A percentile compares a stretch with the other conserved stretches of the same genome.
These are phyloP conservation scores for Poliocrania exsul DNA, from an alignment of 2,797 vertebrate species.

Conservation along the genomic window DNA sequence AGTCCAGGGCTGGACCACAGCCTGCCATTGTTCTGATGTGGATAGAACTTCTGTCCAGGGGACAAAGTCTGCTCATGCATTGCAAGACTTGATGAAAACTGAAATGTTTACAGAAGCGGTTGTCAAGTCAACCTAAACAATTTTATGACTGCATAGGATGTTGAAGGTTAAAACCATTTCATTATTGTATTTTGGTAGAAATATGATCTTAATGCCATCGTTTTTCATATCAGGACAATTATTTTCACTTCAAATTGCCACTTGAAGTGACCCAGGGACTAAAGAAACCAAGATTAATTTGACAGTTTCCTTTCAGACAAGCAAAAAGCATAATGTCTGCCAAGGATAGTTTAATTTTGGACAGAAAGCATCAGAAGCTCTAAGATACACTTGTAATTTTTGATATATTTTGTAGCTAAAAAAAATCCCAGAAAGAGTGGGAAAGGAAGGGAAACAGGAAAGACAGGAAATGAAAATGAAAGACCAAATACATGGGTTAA, in stretches of 20 bases:
- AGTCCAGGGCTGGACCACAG: background rate
- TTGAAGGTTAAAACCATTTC: conserved; percentile 34
- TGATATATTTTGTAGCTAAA: background rate
- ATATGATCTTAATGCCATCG: background rate
- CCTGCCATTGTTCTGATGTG: background rate
- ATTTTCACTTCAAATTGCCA: background rate
- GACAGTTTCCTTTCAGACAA: conserved; percentile 2
- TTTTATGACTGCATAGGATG: background rate
- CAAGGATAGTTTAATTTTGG: conserved; percentile 4
- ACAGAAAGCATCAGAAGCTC: background rate
- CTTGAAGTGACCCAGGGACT: background rate
- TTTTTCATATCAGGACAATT: conserved; percentile 22
- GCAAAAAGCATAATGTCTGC: background rate
- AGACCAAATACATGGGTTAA: background rate
- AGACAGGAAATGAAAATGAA: background rate
- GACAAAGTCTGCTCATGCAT: background rate
- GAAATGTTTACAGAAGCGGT: conserved; percentile 5
- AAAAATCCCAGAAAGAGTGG: background rate
- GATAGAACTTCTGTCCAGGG: background rate
- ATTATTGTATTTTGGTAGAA: background rate
- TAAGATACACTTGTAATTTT: background rate
- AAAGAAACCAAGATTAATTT: conserved; percentile 22
- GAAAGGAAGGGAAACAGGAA: background rate
- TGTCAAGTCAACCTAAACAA: background rate
- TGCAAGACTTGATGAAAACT: conserved; percentile 33